Evolutionary conservation across 2,888 invertebrate genomes (phyloP), one percentile per base, ranked within the genome.

Genomic region (Lottia scabra): DNA sequence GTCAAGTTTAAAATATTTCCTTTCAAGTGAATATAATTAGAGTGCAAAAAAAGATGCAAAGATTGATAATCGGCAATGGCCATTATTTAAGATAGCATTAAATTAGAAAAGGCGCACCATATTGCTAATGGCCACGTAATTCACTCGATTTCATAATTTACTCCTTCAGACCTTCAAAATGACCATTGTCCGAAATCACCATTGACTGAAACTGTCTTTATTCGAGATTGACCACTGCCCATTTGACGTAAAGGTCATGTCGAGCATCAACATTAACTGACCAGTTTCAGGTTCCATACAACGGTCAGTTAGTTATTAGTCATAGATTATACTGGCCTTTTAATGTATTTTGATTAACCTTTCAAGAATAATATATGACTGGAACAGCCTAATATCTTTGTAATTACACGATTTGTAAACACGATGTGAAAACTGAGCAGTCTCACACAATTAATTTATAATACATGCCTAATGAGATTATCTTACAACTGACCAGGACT

Each of bases 381-480:
- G 56, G 23, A 23, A 56, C 56, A 13, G 19, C 23, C 56, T 56
- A 56, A 56, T 56, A 56, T 23, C 56, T 56, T 56, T 56, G 19
- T 56, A 56, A 56, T 56, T 56, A 56, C 56, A 56, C 56, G 56
- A 56, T 56, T 56, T 56, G 56, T 56, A 56, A 56, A 56, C 56
- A 56, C 56, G 56, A 38, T 56, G 23, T 56, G 23, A 23, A 56
- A 56, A 19, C 19, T 23, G 23, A 56, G 19, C 56, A 56, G 56
- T 23, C 19, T 23, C 56, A 13, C 19, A 23, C 56, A 12, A 56
- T 56, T 56, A 56, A 56, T 56, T 23, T 19, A 23, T 56, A 56
- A 56, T 56, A 56, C 23, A 56, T 10, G 19, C 19, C 23, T 56
- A 56, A 56, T 56, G 56, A 56, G 56, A 56, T 56, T 56, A 56